phyloP scores from a whole-genome alignment of 2,113 vertebrate species.

The Cryptotis parvus region DNA sequence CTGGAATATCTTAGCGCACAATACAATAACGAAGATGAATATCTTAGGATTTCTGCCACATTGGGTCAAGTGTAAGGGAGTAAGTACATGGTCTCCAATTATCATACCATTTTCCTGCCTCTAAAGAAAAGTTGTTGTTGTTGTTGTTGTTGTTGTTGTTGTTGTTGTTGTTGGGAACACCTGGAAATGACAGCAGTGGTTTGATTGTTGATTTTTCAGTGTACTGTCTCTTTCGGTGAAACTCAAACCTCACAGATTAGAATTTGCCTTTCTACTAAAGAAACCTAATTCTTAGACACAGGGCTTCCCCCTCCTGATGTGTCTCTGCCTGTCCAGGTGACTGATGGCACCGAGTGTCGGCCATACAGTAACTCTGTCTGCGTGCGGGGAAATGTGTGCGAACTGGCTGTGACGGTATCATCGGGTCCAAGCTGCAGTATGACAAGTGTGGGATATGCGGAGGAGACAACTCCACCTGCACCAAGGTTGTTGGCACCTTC shows the following conservation, averaged over 20 bases:
- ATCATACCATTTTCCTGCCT: not conserved
- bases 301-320: not conserved
- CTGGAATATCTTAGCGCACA: accelerated
- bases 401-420: slow-evolving; percentile 97
- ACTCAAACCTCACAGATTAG: not conserved
- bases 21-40: not conserved
- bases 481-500: slow-evolving; percentile 95
- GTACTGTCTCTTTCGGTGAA: not conserved
- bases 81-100: not conserved
- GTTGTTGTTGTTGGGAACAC: not conserved
- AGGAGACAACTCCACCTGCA: slow-evolving; percentile 95
- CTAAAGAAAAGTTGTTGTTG: not conserved
- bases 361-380: slow-evolving; percentile 96
- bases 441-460: slow-evolving; percentile 98
- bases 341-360: slow-evolving; percentile 95
- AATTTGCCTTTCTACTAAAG: not conserved
- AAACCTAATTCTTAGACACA: not conserved
- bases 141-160: not conserved
- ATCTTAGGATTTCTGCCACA: not conserved
- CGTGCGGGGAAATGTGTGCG: slow-evolving; percentile 96
- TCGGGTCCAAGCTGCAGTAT: slow-evolving; percentile 97
- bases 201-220: not conserved
- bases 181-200: not conserved
- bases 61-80: not conserved
- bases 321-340: slow-evolving; percentile 88